A percentile compares a stretch with the other conserved stretches of the same genome.
Conservation (phyloP, 2,113 vertebrate species). For the Turdus rufiventris region DNA sequence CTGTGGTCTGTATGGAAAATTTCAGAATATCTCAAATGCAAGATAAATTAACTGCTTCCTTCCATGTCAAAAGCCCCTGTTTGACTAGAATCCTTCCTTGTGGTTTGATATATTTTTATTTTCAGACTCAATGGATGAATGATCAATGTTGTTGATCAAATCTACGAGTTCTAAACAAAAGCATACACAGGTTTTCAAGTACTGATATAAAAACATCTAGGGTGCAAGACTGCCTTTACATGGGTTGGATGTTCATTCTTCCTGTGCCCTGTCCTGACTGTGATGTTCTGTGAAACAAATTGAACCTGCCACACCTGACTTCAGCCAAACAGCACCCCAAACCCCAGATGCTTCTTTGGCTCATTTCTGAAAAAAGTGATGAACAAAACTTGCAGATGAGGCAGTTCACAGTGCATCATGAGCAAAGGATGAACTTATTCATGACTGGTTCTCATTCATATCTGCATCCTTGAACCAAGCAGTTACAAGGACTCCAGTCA, state of each 20-base stretch:
- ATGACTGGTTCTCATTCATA: background rate
- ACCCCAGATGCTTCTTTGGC: background rate
- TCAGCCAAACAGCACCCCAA: background rate
- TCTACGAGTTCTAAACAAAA: background rate
- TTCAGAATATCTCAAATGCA: background rate
- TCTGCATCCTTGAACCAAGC: background rate
- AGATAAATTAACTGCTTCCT: background rate
- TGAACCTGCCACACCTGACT: rapidly evolving
- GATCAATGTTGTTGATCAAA: background rate
- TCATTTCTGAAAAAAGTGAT: background rate
- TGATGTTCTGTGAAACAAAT: background rate
- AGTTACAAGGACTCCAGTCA: background rate
- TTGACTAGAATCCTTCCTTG: background rate
- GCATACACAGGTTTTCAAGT: background rate
- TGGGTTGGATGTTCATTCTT: background rate
- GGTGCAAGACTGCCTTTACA: background rate
- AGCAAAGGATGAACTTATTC: background rate
- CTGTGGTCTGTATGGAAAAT: background rate
- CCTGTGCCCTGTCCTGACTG: background rate
- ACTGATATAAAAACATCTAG: background rate
- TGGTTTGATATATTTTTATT: background rate
- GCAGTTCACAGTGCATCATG: background rate
- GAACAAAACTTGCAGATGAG: background rate
- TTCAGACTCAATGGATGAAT: background rate
- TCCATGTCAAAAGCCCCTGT: background rate